Conservation (phyloP, 2,888 invertebrate species). For the Calameuta pallipes region DNA sequence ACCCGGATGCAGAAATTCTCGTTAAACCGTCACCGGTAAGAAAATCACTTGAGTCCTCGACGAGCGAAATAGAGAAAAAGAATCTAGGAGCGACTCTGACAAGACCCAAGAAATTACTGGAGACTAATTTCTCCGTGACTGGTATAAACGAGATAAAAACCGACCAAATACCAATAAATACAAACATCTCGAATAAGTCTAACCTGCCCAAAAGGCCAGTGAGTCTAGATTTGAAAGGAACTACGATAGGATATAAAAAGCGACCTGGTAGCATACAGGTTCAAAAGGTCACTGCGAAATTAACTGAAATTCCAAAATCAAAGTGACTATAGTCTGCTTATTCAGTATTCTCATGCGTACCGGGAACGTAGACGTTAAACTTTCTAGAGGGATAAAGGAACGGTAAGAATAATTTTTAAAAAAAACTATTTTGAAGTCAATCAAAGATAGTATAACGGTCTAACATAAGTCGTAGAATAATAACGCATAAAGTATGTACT, state of each 20-base stretch:
- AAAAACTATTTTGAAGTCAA: neutral
- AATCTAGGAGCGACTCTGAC: neutral
- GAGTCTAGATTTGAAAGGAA: slow-evolving; percentile 48
- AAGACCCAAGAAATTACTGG: slow-evolving; percentile 33
- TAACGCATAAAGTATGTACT: neutral
- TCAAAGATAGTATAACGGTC: neutral
- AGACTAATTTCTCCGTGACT: slow-evolving; percentile 58
- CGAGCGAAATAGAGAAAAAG: neutral
- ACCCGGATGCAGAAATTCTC: slow-evolving; percentile 36
- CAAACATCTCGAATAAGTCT: neutral
- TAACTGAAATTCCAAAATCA: slow-evolving; percentile 39
- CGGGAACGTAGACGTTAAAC: neutral
- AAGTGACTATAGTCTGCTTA: neutral
- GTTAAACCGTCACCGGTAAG: slow-evolving; percentile 51
- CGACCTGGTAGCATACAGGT: slow-evolving; percentile 43
- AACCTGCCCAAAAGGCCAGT: slow-evolving; percentile 40
- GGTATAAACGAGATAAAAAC: slow-evolving; percentile 55
- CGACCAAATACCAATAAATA: slow-evolving; percentile 28
- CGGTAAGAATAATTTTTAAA: neutral
- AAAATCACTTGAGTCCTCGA: slow-evolving; percentile 29
- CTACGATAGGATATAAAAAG: slow-evolving; percentile 39
- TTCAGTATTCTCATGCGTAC: neutral
- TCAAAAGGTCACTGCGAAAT: slow-evolving; percentile 49
- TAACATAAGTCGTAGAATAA: neutral
- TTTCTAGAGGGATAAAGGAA: neutral